Percentiles rank a stretch among this genome's conserved stretches.
Conservation (phyloP, 2,888 invertebrate genomes). For the Drosophila pegasa region DNA sequence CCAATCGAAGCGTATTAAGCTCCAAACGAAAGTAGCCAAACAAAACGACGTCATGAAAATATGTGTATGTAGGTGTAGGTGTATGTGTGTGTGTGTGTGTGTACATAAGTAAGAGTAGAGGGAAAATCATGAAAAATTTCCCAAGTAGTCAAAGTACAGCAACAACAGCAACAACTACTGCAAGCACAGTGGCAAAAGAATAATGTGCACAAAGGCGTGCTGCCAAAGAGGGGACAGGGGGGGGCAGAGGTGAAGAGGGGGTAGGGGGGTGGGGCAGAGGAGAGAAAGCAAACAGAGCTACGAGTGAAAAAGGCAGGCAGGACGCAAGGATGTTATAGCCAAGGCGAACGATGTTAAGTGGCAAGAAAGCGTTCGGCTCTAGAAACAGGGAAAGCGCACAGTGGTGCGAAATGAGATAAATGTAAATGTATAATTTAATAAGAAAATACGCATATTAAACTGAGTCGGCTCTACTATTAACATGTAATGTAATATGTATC, state of each 20-base stretch:
- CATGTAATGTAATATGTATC: no score
- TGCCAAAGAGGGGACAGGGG: neutral
- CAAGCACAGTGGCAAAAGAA: constrained; percentile 56
- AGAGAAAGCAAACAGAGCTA: constrained; percentile 41
- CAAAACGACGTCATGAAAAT: constrained; percentile 51
- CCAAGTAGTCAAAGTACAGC: constrained; percentile 59
- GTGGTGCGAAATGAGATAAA: constrained; percentile 3
- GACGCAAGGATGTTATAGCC: constrained; percentile 24
- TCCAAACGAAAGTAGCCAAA: constrained; percentile 62
- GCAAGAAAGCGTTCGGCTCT: constrained; percentile 27
- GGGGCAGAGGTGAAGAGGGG: no score
- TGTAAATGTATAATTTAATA: no score
- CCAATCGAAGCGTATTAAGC: constrained; percentile 50
- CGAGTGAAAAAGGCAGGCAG: constrained; percentile 30
- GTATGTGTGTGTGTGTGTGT: constrained; percentile 7
- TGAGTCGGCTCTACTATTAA: no score
- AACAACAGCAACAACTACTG: constrained; percentile 39
- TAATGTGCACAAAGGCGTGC: constrained; percentile 58
- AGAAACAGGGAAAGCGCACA: constrained; percentile 27
- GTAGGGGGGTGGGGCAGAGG: neutral
- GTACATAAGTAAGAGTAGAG: constrained; percentile 16
- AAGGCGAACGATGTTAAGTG: constrained; percentile 40
- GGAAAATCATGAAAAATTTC: constrained; percentile 63
- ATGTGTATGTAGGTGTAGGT: constrained; percentile 4
- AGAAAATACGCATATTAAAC: no score